Percentiles rank a stretch among this genome's conserved stretches.
phyloP scores from a whole-genome alignment of 2,797 vertebrate species.

The Hylomyscus alleni region DNA sequence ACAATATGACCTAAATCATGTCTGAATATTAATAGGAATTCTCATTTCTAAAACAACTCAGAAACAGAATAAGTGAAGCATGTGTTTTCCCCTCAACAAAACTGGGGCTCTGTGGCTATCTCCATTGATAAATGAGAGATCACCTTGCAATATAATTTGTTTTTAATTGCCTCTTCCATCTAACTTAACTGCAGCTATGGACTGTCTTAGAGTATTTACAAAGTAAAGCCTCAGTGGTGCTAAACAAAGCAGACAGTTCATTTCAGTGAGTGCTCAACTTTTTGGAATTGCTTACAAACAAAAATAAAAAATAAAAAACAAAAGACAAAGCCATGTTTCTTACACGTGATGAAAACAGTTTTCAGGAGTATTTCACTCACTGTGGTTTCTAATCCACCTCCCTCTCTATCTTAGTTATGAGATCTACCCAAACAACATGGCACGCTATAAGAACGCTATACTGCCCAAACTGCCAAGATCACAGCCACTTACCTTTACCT shows the following conservation, averaged over 20 bases:
- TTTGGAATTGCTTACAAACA: background rate
- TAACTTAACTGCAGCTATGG: constrained; percentile 70
- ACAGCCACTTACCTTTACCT: background rate
- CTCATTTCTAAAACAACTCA: background rate
- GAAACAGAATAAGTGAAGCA: background rate
- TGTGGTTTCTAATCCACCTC: background rate
- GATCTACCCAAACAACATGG: background rate
- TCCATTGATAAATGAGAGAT: constrained; percentile 75
- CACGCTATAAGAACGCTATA: background rate
- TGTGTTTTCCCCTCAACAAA: constrained; percentile 10
- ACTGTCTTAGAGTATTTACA: constrained; percentile 78
- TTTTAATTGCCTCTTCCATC: constrained; percentile 80
- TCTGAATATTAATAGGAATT: constrained; percentile 11
- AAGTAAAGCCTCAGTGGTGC: constrained; percentile 54
- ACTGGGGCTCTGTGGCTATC: background rate
- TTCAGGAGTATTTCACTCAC: background rate
- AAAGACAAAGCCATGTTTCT: constrained; percentile 58
- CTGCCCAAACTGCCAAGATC: background rate
- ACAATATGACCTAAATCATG: background rate
- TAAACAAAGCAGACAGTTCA: constrained; percentile 61
- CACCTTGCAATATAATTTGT: constrained; percentile 76
- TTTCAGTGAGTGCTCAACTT: constrained; percentile 36
- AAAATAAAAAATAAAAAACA: background rate
- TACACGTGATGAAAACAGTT: background rate
- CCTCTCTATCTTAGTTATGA: background rate